Percentiles rank a stretch among this genome's conserved stretches.
These are phyloP conservation scores for Megalurothrips usitatus DNA, from an alignment of 2,888 invertebrate species.

Conservation along the genomic window DNA sequence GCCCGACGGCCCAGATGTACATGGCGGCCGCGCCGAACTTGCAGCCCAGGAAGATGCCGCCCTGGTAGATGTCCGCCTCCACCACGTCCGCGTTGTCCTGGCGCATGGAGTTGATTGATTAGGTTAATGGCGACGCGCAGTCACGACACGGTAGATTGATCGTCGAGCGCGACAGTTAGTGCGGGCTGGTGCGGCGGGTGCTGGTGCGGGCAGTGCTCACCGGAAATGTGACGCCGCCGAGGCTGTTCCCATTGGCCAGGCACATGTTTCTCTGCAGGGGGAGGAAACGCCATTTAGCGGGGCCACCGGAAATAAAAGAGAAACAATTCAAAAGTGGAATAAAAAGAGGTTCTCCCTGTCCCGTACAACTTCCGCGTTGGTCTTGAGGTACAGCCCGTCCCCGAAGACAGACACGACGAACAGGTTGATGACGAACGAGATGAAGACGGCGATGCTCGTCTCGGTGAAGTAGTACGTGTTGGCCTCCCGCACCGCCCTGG, in stretches of 20 bases:
- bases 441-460: constrained; percentile 68
- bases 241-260: constrained; percentile 38
- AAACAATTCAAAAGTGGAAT: constrained; percentile 19
- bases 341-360: constrained; percentile 25
- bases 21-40: constrained; percentile 68
- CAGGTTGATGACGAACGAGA: constrained; percentile 81
- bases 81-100: constrained; percentile 51
- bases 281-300: no score
- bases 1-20: constrained; percentile 80
- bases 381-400: constrained; percentile 67
- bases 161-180: no score
- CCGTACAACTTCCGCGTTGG: constrained; percentile 63
- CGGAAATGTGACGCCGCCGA: constrained; percentile 43
- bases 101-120: not conserved
- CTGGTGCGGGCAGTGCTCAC: no score
- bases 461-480: constrained; percentile 80
- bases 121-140: no score
- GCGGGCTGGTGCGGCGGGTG: no score
- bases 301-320: no score
- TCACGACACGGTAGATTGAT: no score
- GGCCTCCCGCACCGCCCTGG: constrained; percentile 68
- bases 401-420: constrained; percentile 86
- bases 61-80: constrained; percentile 64
- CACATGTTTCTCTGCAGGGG: constrained; percentile 41
- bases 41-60: constrained; percentile 69